These are phyloP conservation scores for Hiodon alosoides DNA, from an alignment of 2,113 vertebrate species.

Conservation along the genomic window DNA sequence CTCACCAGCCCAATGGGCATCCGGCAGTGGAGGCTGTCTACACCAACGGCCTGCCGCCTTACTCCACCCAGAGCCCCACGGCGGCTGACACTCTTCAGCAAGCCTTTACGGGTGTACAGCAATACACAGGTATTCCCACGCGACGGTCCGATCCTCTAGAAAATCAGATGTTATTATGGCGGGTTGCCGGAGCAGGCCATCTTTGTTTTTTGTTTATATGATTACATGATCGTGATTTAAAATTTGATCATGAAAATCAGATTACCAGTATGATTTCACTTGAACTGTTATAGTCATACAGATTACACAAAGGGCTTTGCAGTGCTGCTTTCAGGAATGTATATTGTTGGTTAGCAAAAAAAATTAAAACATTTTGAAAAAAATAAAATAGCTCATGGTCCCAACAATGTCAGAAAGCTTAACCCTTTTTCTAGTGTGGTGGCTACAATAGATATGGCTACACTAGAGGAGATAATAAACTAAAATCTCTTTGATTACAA, in stretches of 20 bases:
- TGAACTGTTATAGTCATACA: not conserved
- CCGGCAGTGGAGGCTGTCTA: constrained; percentile 88
- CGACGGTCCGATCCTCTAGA: not conserved
- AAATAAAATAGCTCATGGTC: too few species aligned
- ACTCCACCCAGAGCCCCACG: constrained; percentile 92
- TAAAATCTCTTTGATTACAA: not conserved
- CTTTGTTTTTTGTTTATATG: not conserved
- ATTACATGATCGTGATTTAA: not conserved
- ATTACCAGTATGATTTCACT: not conserved
- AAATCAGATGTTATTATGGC: not conserved
- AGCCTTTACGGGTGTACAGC: constrained; percentile 92
- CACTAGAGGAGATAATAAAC: not conserved
- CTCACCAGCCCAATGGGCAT: constrained; percentile 86
- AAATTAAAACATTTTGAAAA: too few species aligned
- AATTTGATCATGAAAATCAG: not conserved
- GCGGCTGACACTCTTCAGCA: constrained; percentile 91
- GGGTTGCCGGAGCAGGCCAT: too few species aligned
- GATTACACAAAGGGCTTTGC: not conserved
- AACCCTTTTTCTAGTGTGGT: not conserved
- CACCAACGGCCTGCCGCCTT: constrained; percentile 87
- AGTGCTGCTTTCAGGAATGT: not conserved
- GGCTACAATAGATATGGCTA: not conserved
- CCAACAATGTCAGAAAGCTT: not conserved
- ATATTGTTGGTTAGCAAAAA: not conserved
- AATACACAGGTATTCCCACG: constrained; percentile 82